Base-by-base conservation (phyloP, 2,888 invertebrate species). In the Ctenicera cuprea region DNA sequence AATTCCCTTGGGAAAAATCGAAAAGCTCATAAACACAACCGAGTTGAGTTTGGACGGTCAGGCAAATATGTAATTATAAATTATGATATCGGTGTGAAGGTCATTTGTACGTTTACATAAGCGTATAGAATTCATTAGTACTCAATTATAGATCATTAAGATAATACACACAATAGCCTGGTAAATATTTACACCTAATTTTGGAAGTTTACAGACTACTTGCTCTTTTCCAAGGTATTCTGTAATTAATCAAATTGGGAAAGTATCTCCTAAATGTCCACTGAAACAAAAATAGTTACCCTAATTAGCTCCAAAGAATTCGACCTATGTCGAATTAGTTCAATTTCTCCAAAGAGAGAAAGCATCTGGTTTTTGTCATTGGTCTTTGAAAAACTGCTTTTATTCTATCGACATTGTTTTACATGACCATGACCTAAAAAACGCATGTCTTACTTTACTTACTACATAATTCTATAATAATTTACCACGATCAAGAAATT, bases 11-110 rank as follows among this genome's bases (percentile, higher is more conserved):
- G 54, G 54, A 54, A 54, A 20, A 54, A 54, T 54, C 52, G 14
- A 26, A 54, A 54, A 30, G 16, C 26, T 54, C n/a, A 33, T 12
- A 18, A 14, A 54, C 14, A 52, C n/a, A 22, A 52, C 22, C 12
- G n/a, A 26, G 22, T 52, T 14, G 16, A 61, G 12, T 61, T 61
- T 61, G 12, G 59, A 59, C 18, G 18, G 38, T 61, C 61, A 61
- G 38, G 63, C 41, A 45, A 63, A 63, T 63, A 16, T 45, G 30
- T 45, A 63, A 43, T 63, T 63, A 45, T 63, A 63, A 63, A 63
- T 63, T 63, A 45, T 26, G 38, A 45, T 63, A 63, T 26, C 16
- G 43, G 45, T 63, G 41, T 45, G 45, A 45, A 63, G 63, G 63
- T 63, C 62, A 43, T 41, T 30, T 45, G 30, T 45, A 26, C 30